These are phyloP conservation scores for Danaus plexippus DNA, from an alignment of 1,140 invertebrate species.

Conservation along the genomic window DNA sequence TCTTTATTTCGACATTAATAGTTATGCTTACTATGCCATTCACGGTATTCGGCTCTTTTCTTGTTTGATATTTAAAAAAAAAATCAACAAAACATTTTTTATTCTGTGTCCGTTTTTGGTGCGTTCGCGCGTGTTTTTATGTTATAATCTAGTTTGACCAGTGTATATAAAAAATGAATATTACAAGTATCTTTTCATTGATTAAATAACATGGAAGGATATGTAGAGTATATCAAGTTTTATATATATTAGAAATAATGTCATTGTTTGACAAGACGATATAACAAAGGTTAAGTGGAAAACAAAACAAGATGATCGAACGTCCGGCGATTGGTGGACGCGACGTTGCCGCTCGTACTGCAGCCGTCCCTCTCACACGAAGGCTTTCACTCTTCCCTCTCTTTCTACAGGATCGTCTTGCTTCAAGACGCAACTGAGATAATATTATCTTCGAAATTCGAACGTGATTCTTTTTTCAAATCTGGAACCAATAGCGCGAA, in stretches of 20 bases:
- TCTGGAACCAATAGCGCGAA: constrained; percentile 39
- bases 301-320: constrained; percentile 46
- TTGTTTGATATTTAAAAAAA: too few relatives aligned
- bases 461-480: constrained; percentile 59
- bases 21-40: constrained; percentile 1
- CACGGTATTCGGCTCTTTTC: too few relatives aligned
- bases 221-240: too few relatives aligned
- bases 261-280: constrained; percentile 9
- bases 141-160: too few relatives aligned
- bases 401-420: constrained; percentile 59
- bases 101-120: too few relatives aligned
- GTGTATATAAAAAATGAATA: too few relatives aligned
- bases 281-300: constrained; percentile 25
- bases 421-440: constrained; percentile 67
- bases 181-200: too few relatives aligned
- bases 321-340: constrained; percentile 62
- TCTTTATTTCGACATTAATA: constrained; percentile 9
- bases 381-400: constrained; percentile 27
- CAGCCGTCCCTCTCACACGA: constrained; percentile 28
- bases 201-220: too few relatives aligned
- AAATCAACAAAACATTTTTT: too few relatives aligned
- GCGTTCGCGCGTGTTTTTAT: too few relatives aligned
- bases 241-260: too few relatives aligned
- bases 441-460: constrained; percentile 64
- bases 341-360: constrained; percentile 59